Evolutionary conservation across 2,888 invertebrate genomes (phyloP).

Genomic region (Strigamia transsilvanica): DNA sequence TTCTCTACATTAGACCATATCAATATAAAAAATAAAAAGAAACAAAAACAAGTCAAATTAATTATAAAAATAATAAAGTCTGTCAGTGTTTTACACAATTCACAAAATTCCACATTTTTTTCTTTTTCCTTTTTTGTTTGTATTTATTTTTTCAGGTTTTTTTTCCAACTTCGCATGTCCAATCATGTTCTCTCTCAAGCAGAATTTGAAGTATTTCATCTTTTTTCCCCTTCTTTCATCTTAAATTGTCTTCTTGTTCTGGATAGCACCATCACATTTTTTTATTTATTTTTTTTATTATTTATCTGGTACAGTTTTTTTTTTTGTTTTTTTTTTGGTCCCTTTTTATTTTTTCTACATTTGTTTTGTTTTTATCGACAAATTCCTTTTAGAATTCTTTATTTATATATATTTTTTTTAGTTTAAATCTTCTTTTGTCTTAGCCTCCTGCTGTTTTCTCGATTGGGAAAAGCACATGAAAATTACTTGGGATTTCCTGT

Average conservation of each 20-base stretch:
- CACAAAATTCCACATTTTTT: neutral
- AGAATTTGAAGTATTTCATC: constrained; percentile 20
- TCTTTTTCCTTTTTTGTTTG: neutral
- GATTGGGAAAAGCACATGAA: neutral
- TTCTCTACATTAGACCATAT: neutral
- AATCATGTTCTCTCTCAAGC: constrained; percentile 20
- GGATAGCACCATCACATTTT: constrained; percentile 20
- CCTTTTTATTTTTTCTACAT: neutral
- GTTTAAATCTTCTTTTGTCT: constrained; percentile 12
- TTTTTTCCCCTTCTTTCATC: constrained; percentile 10
- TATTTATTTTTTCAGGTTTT: neutral
- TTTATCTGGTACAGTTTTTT: constrained; percentile 2
- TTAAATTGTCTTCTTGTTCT: constrained; percentile 14
- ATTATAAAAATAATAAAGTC: too few species aligned
- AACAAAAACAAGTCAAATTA: too few species aligned
- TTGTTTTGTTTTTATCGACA: constrained; percentile 18
- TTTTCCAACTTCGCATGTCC: constrained; percentile 3
- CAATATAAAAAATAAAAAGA: neutral
- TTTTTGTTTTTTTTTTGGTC: neutral
- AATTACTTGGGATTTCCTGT: neutral
- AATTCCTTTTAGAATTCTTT: constrained; percentile 8
- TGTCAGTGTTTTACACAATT: neutral
- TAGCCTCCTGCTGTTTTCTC: constrained; percentile 1
- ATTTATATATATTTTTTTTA: neutral
- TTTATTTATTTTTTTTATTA: too few species aligned